Evolutionary conservation across 2,113 vertebrate species (phyloP).

Genomic region (human): GRCh38 chr2:161695501-161696000

Average conservation of each 20-base stretch:
- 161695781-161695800: not conserved
- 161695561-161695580: not conserved
- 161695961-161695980: too few species aligned
- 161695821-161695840: constrained; percentile 18
- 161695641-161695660: not conserved
- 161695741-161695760: not conserved
- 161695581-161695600: not conserved
- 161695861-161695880: not conserved
- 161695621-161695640: not conserved
- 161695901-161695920: too few species aligned
- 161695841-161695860: not conserved
- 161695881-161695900: not conserved
- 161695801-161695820: not conserved
- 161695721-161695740: not conserved
- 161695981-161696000: too few species aligned
- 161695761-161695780: not conserved
- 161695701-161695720: not conserved
- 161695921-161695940: too few species aligned
- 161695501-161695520: not conserved
- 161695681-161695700: not conserved
- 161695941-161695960: too few species aligned
- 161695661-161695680: not conserved
- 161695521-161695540: not conserved
- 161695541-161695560: not conserved
- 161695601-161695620: not conserved